Percentiles rank a stretch among this genome's conserved stretches.
phyloP scores from a whole-genome alignment of 2,113 vertebrate species.

The Chaenocephalus aceratus region DNA sequence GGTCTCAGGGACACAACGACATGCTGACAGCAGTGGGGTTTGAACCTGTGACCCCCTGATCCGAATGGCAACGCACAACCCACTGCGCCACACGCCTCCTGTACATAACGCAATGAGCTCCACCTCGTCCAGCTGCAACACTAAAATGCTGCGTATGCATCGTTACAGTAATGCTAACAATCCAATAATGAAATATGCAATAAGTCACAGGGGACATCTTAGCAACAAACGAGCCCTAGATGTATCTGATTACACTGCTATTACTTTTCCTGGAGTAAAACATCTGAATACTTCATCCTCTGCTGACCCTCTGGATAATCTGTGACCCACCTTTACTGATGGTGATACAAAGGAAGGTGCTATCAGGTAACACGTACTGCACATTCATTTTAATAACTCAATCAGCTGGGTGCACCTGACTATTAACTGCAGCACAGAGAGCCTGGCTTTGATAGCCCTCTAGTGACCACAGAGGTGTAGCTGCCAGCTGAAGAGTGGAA shows the following conservation, averaged over 20 bases:
- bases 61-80: too few relatives aligned
- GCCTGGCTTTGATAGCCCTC: slow-evolving; percentile 71
- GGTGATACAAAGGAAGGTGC: slow-evolving; percentile 35
- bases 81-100: too few relatives aligned
- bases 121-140: not conserved
- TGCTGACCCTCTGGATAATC: not conserved
- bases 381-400: slow-evolving; percentile 36
- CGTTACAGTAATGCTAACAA: not conserved
- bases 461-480: slow-evolving; percentile 67
- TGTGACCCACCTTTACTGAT: slow-evolving; percentile 30
- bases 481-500: slow-evolving; percentile 51
- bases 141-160: not conserved
- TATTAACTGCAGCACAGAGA: slow-evolving; percentile 36
- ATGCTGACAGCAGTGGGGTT: too few relatives aligned
- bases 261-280: not conserved
- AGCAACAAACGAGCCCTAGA: not conserved
- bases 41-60: too few relatives aligned
- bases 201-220: not conserved
- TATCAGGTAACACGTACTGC: slow-evolving; percentile 41
- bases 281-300: not conserved
- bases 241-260: not conserved
- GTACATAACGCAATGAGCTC: too few relatives aligned
- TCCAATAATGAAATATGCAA: not conserved
- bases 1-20: too few relatives aligned
- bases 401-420: slow-evolving; percentile 51